phyloP scores from a whole-genome alignment of 2,797 vertebrate species.

The Orestias chungarensis region DNA sequence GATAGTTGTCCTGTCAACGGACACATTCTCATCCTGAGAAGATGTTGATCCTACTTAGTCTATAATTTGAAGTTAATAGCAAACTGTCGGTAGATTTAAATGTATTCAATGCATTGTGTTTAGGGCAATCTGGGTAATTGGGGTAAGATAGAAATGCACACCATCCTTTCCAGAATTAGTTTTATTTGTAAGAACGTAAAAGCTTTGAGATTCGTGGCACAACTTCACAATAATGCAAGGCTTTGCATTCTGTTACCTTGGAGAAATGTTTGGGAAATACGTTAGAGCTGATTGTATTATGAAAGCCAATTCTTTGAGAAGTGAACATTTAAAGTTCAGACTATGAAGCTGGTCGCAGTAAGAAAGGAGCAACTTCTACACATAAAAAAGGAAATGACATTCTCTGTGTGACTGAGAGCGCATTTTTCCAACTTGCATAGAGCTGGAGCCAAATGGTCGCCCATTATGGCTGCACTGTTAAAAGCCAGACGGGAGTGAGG shows the following conservation, averaged over 20 bases:
- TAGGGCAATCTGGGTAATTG: background rate
- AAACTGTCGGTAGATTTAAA: background rate
- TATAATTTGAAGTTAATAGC: background rate
- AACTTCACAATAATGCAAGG: background rate
- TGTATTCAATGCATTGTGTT: background rate
- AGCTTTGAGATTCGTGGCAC: background rate
- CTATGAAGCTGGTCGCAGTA: constrained; percentile 9
- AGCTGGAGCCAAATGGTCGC: constrained; percentile 41
- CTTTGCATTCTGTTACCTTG: background rate
- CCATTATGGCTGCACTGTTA: constrained; percentile 47
- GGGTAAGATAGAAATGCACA: background rate
- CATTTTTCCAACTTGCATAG: constrained; percentile 9
- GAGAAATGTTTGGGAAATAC: background rate
- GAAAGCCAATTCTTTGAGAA: constrained; percentile 1
- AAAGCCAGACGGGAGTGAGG: constrained; percentile 44
- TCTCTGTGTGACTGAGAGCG: constrained; percentile 33
- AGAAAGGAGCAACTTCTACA: constrained; percentile 22
- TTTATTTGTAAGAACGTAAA: background rate
- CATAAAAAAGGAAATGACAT: constrained; percentile 19
- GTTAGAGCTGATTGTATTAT: constrained; percentile 7
- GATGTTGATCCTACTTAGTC: background rate
- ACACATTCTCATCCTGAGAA: too few species aligned
- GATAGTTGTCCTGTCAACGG: background rate
- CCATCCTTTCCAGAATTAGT: background rate
- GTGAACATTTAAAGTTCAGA: constrained; percentile 11